phyloP scores from a whole-genome alignment of 2,888 invertebrate species.

The Drosophila meridionalis region DNA sequence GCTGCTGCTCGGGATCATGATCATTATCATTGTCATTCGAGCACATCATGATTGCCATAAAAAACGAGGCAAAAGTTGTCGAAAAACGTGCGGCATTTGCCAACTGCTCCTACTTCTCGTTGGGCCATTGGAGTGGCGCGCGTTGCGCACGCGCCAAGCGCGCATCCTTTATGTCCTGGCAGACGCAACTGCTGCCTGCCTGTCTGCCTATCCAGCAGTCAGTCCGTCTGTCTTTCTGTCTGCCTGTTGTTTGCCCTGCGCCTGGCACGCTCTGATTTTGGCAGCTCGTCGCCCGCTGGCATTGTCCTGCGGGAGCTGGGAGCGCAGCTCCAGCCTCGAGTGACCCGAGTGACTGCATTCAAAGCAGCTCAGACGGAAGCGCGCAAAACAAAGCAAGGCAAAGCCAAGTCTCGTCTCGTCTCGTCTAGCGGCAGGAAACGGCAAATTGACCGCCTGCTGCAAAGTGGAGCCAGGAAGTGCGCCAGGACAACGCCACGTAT shows the following conservation, averaged over 20 bases:
- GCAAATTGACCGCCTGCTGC: conserved; percentile 85
- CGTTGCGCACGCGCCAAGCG: conserved; percentile 68
- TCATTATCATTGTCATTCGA: conserved; percentile 40
- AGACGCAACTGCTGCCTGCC: conserved; percentile 3
- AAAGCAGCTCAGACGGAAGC: conserved; percentile 64
- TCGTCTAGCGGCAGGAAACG: conserved; percentile 73
- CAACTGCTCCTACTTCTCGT: conserved; percentile 22
- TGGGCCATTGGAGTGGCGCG: conserved; percentile 44
- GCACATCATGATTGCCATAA: conserved; percentile 30
- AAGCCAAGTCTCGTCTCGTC: conserved; percentile 16
- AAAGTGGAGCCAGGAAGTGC: conserved; percentile 68
- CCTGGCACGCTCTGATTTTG: conserved; percentile 64
- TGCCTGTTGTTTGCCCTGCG: conserved; percentile 20
- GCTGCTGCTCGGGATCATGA: conserved; percentile 34
- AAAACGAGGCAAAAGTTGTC: conserved; percentile 77
- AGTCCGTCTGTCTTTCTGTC: neutral
- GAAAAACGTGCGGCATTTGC: conserved; percentile 74
- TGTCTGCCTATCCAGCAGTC: neutral
- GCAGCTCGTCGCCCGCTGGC: conserved; percentile 48
- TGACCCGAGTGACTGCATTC: conserved; percentile 73
- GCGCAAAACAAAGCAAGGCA: conserved; percentile 23
- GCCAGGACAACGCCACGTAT: conserved; percentile 70
- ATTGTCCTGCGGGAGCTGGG: conserved; percentile 54
- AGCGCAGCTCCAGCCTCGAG: conserved; percentile 38
- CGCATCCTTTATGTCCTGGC: conserved; percentile 25